Evolutionary conservation across 2,797 vertebrate species (phyloP), one percentile per base, ranked within the genome.

Genomic region (Coendou prehensilis): DNA sequence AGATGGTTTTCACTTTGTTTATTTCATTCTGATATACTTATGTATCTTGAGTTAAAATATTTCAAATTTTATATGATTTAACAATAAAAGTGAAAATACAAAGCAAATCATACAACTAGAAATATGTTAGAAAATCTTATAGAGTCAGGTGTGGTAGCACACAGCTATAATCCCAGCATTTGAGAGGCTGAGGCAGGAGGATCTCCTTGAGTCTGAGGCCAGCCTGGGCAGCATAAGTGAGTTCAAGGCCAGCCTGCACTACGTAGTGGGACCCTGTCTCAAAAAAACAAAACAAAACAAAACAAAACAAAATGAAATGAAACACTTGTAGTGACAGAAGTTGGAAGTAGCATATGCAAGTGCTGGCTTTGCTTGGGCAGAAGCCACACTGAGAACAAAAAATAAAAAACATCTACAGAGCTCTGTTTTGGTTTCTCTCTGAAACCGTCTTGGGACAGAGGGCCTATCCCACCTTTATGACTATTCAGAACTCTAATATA

Each of bases 1-100:
- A 82, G 78, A 15, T 4, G 0, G 41, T 61, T 76, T 78, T 83
- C 3, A 50, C 17, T 57, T 94, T 64, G 20, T 23, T 59, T 92
- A 11, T 3, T 64, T 89, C 13, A 23, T 75, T 63, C 64, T 26
- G 64, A 63, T 71, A 64, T 69, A 79, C 11, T 30, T 82, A 26
- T 47, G 3, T 61, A 41, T 89, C 18, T 57, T 28, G 3, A 88
- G 80, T 69, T 63, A 84, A 82, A 75, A 54, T 22, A n/a, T 69
- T 69, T 93, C 56, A 59, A 64, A n/a, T 86, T 81, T 78, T 50
- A 37, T 13, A 17, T 79, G 30, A 73, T 6, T 91, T 61, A 78
- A 64, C 22, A 67, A 81, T 75, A 78, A 78, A 79, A 54, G 30
- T 45, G 56, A 89, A 91, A 95, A 47, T n/a, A 37, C 11, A 54